A percentile compares a stretch with the other conserved stretches of the same genome.
phyloP scores from a whole-genome alignment of 2,888 invertebrate species.

The Notocelia uddmanniana region DNA sequence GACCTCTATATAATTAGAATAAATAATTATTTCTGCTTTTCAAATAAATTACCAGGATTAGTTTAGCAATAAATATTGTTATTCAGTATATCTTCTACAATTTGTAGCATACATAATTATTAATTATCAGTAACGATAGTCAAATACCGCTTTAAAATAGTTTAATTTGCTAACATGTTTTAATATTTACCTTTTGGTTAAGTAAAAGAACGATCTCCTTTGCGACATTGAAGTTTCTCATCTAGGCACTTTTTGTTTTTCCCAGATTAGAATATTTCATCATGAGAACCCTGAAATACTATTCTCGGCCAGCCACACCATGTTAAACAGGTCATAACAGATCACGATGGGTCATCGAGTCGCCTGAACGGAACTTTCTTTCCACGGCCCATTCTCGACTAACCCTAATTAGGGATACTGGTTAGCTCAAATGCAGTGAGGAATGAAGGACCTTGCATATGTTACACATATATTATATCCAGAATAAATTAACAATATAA shows the following conservation, averaged over 20 bases:
- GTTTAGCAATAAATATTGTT: conserved; percentile 41
- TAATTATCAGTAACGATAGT: conserved; percentile 41
- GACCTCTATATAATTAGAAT: conserved; percentile 22
- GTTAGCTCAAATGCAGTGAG: conserved; percentile 41
- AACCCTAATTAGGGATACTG: conserved; percentile 15
- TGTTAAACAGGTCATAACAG: conserved; percentile 24
- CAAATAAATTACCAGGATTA: conserved; percentile 30
- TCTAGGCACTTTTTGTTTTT: conserved; percentile 41
- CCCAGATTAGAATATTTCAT: conserved; percentile 40
- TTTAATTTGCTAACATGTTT: conserved; percentile 40
- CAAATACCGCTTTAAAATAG: conserved; percentile 37
- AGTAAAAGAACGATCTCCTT: conserved; percentile 41
- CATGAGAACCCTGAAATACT: conserved; percentile 44
- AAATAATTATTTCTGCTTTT: conserved; percentile 31
- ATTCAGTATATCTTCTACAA: conserved; percentile 37
- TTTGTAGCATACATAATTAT: conserved; percentile 41
- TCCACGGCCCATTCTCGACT: conserved; percentile 21
- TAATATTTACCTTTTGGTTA: conserved; percentile 45
- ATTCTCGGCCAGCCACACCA: conserved; percentile 40
- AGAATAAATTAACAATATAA: conserved; percentile 61
- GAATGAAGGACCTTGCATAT: conserved; percentile 64
- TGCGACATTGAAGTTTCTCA: conserved; percentile 38
- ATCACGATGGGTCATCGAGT: neutral
- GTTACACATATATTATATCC: conserved; percentile 63
- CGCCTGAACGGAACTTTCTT: neutral